phyloP scores from a whole-genome alignment of 2,888 invertebrate genomes.

The Anorthoa munda region DNA sequence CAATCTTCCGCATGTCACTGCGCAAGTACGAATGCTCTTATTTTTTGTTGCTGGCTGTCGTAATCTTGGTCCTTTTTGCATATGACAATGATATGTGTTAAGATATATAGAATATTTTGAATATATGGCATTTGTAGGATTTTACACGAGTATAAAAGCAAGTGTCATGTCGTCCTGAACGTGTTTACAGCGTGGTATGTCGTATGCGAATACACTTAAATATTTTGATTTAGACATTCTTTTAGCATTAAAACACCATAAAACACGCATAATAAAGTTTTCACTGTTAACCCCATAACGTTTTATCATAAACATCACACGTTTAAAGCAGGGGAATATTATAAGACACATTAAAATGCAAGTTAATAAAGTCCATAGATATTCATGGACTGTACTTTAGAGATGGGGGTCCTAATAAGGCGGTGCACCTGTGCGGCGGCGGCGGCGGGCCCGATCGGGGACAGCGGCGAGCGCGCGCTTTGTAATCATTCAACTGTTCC shows the following conservation, averaged over 20 bases:
- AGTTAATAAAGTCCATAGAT: conserved; percentile 53
- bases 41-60: conserved; percentile 6
- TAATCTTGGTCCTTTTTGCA: neutral
- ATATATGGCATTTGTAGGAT: neutral
- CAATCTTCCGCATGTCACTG: conserved; percentile 39
- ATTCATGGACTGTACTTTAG: conserved; percentile 51
- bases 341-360: conserved; percentile 42
- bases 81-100: neutral
- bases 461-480: conserved; percentile 61
- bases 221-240: conserved; percentile 13
- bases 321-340: conserved; percentile 10
- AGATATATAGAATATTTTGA: neutral
- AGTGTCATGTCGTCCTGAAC: neutral
- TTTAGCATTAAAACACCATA: neutral
- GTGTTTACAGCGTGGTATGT: neutral
- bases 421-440: conserved; percentile 63
- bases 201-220: conserved; percentile 3
- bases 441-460: conserved; percentile 51
- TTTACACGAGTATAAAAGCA: too few relatives aligned
- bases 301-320: conserved; percentile 17
- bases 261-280: neutral
- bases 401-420: conserved; percentile 61
- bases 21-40: conserved; percentile 16
- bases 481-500: conserved; percentile 65
- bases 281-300: neutral